Conservation (phyloP, 2,797 vertebrate species). For the Hyperoplus immaculatus region DNA sequence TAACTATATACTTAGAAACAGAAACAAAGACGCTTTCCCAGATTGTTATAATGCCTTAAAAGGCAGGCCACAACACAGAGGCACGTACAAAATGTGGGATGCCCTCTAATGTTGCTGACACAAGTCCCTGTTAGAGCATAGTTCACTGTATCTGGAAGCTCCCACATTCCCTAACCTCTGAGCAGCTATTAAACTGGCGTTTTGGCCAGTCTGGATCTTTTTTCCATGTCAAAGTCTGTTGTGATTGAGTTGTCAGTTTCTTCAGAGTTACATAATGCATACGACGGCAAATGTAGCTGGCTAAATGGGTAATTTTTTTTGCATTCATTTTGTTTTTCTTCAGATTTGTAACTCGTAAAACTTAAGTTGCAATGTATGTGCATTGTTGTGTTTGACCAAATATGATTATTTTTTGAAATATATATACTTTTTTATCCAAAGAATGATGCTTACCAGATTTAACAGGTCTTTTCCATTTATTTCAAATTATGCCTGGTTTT, state of each 20-base stretch:
- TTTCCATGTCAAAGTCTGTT: not conserved
- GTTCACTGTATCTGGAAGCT: not conserved
- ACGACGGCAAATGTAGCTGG: not conserved
- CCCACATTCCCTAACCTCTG: not conserved
- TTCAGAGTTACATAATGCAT: not conserved
- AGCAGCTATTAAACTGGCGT: not conserved
- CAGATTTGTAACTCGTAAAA: not conserved
- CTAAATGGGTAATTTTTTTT: too few relatives aligned
- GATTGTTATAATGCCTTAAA: not conserved
- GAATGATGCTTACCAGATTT: not conserved
- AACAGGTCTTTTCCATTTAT: not conserved
- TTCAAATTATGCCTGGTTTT: not conserved
- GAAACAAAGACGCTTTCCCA: not conserved
- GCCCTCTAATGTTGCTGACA: not conserved
- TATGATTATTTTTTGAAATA: slow-evolving; percentile 13
- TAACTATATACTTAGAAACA: not conserved
- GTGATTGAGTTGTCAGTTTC: not conserved
- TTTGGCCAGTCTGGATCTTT: not conserved
- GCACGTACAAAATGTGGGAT: not conserved
- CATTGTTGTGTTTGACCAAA: slow-evolving; percentile 3
- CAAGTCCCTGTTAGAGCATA: slow-evolving; percentile 18
- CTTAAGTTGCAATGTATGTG: slow-evolving; percentile 6
- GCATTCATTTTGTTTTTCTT: too few relatives aligned
- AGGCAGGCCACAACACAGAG: not conserved
- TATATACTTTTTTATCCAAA: slow-evolving; percentile 10